These are phyloP conservation scores for Alouatta palliata DNA, from an alignment of 2,113 vertebrate genomes.

Conservation along the genomic window DNA sequence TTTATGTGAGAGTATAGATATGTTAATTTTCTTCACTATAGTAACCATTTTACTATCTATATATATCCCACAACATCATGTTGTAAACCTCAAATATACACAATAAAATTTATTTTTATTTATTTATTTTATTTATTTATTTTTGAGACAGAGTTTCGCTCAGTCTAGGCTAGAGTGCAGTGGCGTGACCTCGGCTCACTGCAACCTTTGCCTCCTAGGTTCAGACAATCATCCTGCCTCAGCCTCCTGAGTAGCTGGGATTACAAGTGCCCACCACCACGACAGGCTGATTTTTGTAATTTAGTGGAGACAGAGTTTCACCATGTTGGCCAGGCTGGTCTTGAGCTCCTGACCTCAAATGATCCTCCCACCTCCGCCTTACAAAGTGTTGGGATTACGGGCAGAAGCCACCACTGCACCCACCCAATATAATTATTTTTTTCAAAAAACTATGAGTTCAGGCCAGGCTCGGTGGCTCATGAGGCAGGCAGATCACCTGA, in stretches of 20 bases:
- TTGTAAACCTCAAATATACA: neutral
- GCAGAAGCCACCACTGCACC: no score
- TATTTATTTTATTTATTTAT: neutral
- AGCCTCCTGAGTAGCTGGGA: neutral
- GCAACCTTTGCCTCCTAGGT: neutral
- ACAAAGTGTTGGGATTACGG: no score
- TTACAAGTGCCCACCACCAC: neutral
- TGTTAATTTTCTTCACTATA: neutral
- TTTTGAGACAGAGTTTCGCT: neutral
- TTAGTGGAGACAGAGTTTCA: no score
- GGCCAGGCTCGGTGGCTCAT: rapidly evolving
- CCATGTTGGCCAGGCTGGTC: no score
- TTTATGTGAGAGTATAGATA: neutral
- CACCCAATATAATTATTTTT: no score
- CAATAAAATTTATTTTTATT: neutral
- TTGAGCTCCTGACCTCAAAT: no score
- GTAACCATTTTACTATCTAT: neutral
- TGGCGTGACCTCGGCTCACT: neutral
- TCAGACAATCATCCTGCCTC: neutral
- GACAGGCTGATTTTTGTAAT: neutral
- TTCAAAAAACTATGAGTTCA: no score
- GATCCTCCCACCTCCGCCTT: no score
- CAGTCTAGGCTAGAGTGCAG: neutral
- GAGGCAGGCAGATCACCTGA: no score
- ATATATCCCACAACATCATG: neutral